A percentile compares a stretch with the other conserved stretches of the same genome.
These are phyloP conservation scores for Eretmocerus hayati DNA, from an alignment of 2,888 invertebrate species.

Conservation along the genomic window DNA sequence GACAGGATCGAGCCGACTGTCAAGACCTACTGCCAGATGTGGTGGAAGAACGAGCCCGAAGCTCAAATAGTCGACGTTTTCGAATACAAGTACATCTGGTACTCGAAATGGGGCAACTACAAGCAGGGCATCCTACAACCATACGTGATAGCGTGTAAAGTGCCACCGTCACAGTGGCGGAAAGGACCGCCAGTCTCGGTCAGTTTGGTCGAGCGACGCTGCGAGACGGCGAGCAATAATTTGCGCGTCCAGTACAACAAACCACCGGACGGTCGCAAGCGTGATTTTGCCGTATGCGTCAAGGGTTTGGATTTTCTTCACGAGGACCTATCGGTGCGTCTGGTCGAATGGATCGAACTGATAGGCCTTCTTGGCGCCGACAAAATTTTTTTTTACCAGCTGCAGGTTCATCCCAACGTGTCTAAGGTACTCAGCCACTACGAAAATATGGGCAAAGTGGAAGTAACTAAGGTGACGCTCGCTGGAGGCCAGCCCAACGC, in stretches of 20 bases:
- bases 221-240: conserved; percentile 81
- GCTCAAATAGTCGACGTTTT: conserved; percentile 75
- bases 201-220: conserved; percentile 76
- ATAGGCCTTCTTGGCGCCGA: conserved; percentile 80
- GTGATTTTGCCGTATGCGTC: conserved; percentile 86
- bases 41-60: conserved; percentile 79
- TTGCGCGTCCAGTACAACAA: conserved; percentile 74
- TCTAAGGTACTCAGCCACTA: conserved; percentile 70
- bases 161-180: conserved; percentile 66
- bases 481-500: conserved; percentile 88
- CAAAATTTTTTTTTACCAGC: conserved; percentile 84
- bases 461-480: conserved; percentile 73
- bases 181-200: conserved; percentile 73
- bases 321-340: conserved; percentile 80
- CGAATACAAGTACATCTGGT: conserved; percentile 92
- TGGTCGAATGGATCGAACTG: conserved; percentile 93
- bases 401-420: conserved; percentile 84
- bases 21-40: conserved; percentile 78
- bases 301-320: conserved; percentile 90
- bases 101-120: conserved; percentile 90
- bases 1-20: conserved; percentile 80
- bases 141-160: conserved; percentile 80
- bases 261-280: conserved; percentile 63
- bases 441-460: conserved; percentile 58
- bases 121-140: conserved; percentile 87